Evolutionary conservation across 2,888 invertebrate genomes (phyloP), one percentile per base, ranked within the genome.

Genomic region (Rhamnusium bicolor): DNA sequence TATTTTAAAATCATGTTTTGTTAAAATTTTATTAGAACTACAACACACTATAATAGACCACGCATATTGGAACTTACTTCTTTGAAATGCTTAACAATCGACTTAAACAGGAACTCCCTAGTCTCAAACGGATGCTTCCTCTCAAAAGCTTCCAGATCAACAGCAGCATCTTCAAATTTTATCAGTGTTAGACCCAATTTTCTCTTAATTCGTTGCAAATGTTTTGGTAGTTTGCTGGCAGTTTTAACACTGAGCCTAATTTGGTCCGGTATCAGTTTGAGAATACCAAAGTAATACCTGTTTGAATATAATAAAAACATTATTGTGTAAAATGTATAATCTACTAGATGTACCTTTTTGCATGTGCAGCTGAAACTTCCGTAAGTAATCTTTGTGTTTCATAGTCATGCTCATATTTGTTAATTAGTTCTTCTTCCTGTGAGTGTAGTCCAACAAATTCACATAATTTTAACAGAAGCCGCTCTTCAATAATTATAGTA

Each of bases 101-200:
- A 94, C 77, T 95, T 91, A 65, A 94, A 89, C 70, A 98, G 91
- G 84, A 96, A 94, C 73, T 94, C 93, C 73, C 94, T 92, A 0
- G 98, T 97, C 89, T 98, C 98, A 89, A 98, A 98, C 68, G 95
- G 94, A 90, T 98, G 96, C 83, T 92, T 92, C 81, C 95, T 92
- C 62, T 93, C 91, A 87, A 97, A 98, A 1, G 96, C 95, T 86
- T 97, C 94, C 78, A 99, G 90, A 85, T 97, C 96, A 12, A 99
- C 96, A 51, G 94, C 92, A 12, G 98, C 99, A 88, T 99, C 98
- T 89, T 99, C 99, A 89, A 99, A 99, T 86, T 95, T 95, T 80
- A 99, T 95, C 71, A 99, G 90, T 53, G 96, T 96, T 53, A 98
- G 90, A 0, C 96, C 96, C 67, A 97, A 90, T 76, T 94, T 93